Percentiles rank a stretch among this genome's conserved stretches.
Conservation (phyloP, 2,113 vertebrate species). For the Myiopsitta monachus region DNA sequence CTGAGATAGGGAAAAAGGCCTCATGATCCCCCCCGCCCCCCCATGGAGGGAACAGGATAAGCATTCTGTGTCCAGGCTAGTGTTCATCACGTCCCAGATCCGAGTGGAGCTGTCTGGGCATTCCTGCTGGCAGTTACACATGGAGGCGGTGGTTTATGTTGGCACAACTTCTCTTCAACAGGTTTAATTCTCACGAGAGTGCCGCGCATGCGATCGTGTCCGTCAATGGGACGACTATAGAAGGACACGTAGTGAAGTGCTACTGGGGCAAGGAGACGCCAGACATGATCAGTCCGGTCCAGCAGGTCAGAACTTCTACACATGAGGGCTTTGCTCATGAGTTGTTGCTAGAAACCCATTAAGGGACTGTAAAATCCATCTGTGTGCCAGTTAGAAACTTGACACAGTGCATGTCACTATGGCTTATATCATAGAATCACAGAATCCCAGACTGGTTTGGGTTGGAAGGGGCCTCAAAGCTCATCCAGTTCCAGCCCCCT, state of each 20-base stretch:
- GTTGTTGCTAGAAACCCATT: not conserved
- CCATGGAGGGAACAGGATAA: fast-evolving
- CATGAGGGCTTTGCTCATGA: not conserved
- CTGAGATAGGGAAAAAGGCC: not conserved
- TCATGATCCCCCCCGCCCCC: fast-evolving
- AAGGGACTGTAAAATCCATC: not conserved
- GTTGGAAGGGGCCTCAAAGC: not conserved
- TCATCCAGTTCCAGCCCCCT: not conserved
- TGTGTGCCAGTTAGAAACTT: not conserved
- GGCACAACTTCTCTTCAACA: not conserved
- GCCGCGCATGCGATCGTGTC: conserved; percentile 97
- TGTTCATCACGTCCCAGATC: not conserved
- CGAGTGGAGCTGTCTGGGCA: not conserved
- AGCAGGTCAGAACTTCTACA: conserved; percentile 78
- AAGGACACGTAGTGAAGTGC: conserved; percentile 95
- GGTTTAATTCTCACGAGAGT: conserved; percentile 94
- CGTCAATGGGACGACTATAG: conserved; percentile 92
- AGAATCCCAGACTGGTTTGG: not conserved
- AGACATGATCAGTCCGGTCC: conserved; percentile 89
- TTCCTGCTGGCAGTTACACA: not conserved
- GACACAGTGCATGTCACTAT: not conserved
- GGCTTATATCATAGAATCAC: not conserved
- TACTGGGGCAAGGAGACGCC: conserved; percentile 98
- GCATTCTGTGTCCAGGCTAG: too few relatives aligned
- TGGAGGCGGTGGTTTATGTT: not conserved